Percentiles rank a stretch among this genome's conserved stretches.
These are phyloP conservation scores for Zophobas morio DNA, from an alignment of 1,140 invertebrate genomes.

Conservation along the genomic window DNA sequence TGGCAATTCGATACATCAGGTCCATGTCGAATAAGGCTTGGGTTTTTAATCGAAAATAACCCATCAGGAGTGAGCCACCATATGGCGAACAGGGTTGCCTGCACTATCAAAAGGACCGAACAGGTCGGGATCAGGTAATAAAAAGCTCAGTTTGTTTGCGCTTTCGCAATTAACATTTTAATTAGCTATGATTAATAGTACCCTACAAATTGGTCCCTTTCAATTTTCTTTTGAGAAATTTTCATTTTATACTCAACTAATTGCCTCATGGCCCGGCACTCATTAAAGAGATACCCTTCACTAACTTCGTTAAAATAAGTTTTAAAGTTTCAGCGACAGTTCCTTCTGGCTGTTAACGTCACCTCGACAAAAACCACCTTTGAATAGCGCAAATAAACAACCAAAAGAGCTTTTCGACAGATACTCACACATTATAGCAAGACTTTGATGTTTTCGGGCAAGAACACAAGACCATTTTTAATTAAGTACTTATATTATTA, in stretches of 20 bases:
- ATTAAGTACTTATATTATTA: too few relatives aligned
- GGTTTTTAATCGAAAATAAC: slow-evolving; percentile 39
- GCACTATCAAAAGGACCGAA: slow-evolving; percentile 32
- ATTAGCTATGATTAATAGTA: slow-evolving; percentile 41
- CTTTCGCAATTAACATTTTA: slow-evolving; percentile 43
- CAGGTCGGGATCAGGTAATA: slow-evolving; percentile 37
- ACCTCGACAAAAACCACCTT: not conserved
- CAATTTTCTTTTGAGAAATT: slow-evolving; percentile 35
- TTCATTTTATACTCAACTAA: slow-evolving; percentile 37
- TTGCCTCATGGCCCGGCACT: slow-evolving; percentile 32
- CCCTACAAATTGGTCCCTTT: slow-evolving; percentile 37
- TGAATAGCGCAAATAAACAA: not conserved
- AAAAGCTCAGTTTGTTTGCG: slow-evolving; percentile 41
- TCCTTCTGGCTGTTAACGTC: slow-evolving; percentile 7
- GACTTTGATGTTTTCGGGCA: too few relatives aligned
- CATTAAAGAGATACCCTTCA: slow-evolving; percentile 42
- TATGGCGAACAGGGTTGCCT: slow-evolving; percentile 25
- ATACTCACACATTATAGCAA: too few relatives aligned
- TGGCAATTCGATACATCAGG: slow-evolving; percentile 39
- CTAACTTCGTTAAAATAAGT: slow-evolving; percentile 37
- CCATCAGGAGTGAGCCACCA: slow-evolving; percentile 18
- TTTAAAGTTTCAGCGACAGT: slow-evolving; percentile 11
- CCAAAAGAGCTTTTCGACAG: not conserved
- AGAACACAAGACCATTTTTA: too few relatives aligned
- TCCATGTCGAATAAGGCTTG: slow-evolving; percentile 28